Evolutionary conservation across 2,797 vertebrate species (phyloP), one percentile per base, ranked within the genome.

Genomic region (Miichthys miiuy): DNA sequence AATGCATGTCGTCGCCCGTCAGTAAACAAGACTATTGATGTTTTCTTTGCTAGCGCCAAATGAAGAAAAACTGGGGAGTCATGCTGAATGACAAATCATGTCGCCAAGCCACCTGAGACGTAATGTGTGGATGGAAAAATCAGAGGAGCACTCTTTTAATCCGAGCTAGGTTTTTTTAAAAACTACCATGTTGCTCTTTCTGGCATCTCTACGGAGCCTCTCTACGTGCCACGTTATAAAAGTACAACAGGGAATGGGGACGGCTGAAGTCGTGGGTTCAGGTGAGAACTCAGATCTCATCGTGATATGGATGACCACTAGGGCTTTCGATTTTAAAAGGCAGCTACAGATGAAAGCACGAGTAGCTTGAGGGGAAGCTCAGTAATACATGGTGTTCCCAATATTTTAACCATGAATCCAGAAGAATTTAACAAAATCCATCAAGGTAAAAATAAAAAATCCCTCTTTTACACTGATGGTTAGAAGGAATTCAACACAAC

Each of bases 261-360:
- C 11, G 44, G 12, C 30, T 25, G 30, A 73, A 60, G 47, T 50
- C 18, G 9, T 30, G 14, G 30, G 23, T 42, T 69, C 70, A 65
- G 44, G 64, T 68, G 65, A 65, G 41, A 76, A 63, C 63, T 78
- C 27, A 61, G 38, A 66, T 68, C 14, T 50, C 11, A 3, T n/a
- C 72, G 55, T 73, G 47, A 82, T 58, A 62, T 71, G 64, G 69
- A 76, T 71, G 16, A 17, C 56, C 2, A 17, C 13, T 25, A 79
- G 82, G 69, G 50, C 16, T 21, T 38, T 78, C 64, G 70, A 65
- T 72, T 55, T 70, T 80, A 52, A 61, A 82, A 48, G 42, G 68
- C 38, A 61, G 38, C 55, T n/a, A 2, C 20, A 64, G 54, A 71
- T 79, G 30, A 70, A 80, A 77, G 70, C 54, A 52, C 64, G 56